Conservation (phyloP, 2,888 invertebrate species). For the Trissoscelio sp. region DNA sequence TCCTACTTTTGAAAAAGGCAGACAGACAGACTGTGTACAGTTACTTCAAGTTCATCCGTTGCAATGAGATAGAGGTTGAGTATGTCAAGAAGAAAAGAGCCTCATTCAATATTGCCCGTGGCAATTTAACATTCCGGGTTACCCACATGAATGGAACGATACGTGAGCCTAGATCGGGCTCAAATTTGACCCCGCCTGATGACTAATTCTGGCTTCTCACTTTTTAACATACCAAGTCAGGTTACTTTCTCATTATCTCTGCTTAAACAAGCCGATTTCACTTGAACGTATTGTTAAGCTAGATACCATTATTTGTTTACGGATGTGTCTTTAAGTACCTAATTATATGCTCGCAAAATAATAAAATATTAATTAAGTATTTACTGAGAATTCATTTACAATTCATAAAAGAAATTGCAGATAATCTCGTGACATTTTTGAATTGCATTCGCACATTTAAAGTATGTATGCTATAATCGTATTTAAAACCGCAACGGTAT, state of each 20-base stretch:
- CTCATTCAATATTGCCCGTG: constrained; percentile 56
- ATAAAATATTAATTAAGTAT: not conserved
- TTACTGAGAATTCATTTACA: constrained; percentile 2
- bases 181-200: constrained; percentile 19
- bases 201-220: constrained; percentile 32
- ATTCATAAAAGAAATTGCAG: not conserved
- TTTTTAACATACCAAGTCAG: constrained; percentile 40
- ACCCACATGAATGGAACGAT: constrained; percentile 48
- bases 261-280: constrained; percentile 22
- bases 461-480: not conserved
- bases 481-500: constrained; percentile 40
- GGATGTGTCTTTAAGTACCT: constrained; percentile 10
- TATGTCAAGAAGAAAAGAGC: constrained; percentile 64
- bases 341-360: too few relatives aligned
- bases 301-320: constrained; percentile 29
- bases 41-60: constrained; percentile 58
- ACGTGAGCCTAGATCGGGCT: constrained; percentile 23
- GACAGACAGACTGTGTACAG: constrained; percentile 60
- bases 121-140: constrained; percentile 69
- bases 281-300: constrained; percentile 30
- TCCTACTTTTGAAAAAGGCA: constrained; percentile 64
- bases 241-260: constrained; percentile 45
- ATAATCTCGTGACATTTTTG: constrained; percentile 11
- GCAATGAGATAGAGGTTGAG: constrained; percentile 63
- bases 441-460: constrained; percentile 10